Conservation (phyloP, 2,888 invertebrate species). For the Scaptomyza polygonia region DNA sequence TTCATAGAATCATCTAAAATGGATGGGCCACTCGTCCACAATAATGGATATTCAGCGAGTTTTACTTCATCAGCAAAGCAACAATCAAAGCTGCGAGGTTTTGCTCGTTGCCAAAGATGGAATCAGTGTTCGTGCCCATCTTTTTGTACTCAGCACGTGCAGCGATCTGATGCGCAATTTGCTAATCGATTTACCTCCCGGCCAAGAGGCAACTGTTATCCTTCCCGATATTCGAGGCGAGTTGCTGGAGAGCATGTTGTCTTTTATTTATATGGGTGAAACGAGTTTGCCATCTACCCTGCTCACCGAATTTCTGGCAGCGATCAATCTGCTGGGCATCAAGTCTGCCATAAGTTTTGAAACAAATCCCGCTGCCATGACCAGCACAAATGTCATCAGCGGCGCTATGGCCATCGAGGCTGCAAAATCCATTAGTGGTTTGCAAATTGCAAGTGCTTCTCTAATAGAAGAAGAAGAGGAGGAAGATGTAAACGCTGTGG, state of each 20-base stretch:
- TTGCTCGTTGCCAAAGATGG: slow-evolving; percentile 80
- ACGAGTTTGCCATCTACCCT: slow-evolving; percentile 80
- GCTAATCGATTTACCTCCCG: slow-evolving; percentile 78
- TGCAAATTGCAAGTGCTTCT: slow-evolving; percentile 78
- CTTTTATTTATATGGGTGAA: slow-evolving; percentile 83
- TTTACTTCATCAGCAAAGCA: slow-evolving; percentile 70
- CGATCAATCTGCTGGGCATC: slow-evolving; percentile 83
- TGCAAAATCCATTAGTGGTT: slow-evolving; percentile 63
- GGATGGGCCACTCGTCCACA: slow-evolving; percentile 84
- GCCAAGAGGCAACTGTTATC: slow-evolving; percentile 81
- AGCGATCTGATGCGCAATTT: slow-evolving; percentile 82
- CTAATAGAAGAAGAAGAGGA: slow-evolving; percentile 72
- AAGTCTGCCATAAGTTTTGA: slow-evolving; percentile 84
- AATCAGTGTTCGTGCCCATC: slow-evolving; percentile 81
- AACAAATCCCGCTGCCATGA: slow-evolving; percentile 71
- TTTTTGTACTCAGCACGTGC: slow-evolving; percentile 82
- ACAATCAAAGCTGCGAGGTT: slow-evolving; percentile 81
- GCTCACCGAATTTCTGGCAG: slow-evolving; percentile 83
- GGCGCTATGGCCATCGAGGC: slow-evolving; percentile 50
- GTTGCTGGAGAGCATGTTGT: slow-evolving; percentile 81
- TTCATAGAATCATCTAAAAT: slow-evolving; percentile 82
- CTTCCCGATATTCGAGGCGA: slow-evolving; percentile 82
- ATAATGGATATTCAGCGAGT: slow-evolving; percentile 83
- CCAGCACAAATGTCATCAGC: slow-evolving; percentile 38
- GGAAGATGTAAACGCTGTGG: slow-evolving; percentile 40